phyloP scores from a whole-genome alignment of 2,113 vertebrate genomes.

The Hystrix brachyura region DNA sequence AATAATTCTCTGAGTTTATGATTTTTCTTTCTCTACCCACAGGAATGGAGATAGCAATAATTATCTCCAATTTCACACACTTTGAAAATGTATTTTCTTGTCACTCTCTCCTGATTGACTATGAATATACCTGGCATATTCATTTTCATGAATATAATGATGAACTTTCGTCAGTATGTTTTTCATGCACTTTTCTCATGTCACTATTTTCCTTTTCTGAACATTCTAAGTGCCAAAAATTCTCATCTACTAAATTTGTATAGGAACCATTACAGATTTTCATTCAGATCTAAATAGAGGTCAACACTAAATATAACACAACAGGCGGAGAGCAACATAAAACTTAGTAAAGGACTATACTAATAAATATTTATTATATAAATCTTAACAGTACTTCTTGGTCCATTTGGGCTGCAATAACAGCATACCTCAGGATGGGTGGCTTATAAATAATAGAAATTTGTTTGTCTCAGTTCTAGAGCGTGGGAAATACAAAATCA shows the following conservation, averaged over 20 bases:
- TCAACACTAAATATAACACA: neutral
- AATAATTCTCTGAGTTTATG: slow-evolving; percentile 57
- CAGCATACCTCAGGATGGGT: neutral
- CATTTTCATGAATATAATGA: slow-evolving; percentile 60
- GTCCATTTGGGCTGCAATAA: neutral
- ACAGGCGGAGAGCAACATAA: neutral
- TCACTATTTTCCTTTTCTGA: neutral
- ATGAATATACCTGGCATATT: slow-evolving; percentile 47
- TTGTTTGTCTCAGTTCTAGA: neutral
- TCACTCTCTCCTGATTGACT: slow-evolving; percentile 62
- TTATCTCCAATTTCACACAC: slow-evolving; percentile 64
- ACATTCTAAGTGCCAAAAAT: neutral
- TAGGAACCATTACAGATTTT: neutral
- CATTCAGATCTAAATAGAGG: neutral
- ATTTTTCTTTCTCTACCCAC: slow-evolving; percentile 50
- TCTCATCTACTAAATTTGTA: neutral
- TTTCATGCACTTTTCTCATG: neutral
- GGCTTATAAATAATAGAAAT: neutral
- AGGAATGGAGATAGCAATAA: slow-evolving; percentile 53
- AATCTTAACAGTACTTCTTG: neutral
- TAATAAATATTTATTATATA: neutral
- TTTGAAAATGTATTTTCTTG: slow-evolving; percentile 65
- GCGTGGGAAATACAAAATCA: neutral
- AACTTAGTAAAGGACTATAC: neutral
- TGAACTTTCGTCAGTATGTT: slow-evolving; percentile 48